Percentiles rank a stretch among this genome's conserved stretches.
These are phyloP conservation scores for Sula dactylatra DNA, from an alignment of 2,113 vertebrate species.

Conservation along the genomic window DNA sequence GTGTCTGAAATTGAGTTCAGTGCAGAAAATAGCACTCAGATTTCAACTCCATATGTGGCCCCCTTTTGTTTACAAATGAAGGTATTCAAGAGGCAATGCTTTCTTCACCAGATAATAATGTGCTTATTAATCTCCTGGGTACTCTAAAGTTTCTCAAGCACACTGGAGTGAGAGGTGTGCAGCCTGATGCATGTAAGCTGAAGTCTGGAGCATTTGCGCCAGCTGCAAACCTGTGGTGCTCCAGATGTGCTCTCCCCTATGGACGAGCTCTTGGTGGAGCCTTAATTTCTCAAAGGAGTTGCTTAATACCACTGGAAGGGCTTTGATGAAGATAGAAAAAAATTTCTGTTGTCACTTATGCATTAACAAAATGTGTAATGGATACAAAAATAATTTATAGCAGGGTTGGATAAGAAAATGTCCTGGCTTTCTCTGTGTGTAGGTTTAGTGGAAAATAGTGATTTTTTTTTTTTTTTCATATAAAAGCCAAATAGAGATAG, in stretches of 20 bases:
- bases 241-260: not conserved
- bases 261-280: not conserved
- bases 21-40: not conserved
- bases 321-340: not conserved
- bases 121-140: not conserved
- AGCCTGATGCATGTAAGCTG: not conserved
- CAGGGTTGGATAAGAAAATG: not conserved
- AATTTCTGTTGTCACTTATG: not conserved
- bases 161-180: not conserved
- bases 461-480: too few relatives aligned
- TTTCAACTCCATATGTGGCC: not conserved
- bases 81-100: not conserved
- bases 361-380: not conserved
- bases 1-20: not conserved
- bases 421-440: not conserved
- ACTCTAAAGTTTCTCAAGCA: fast-evolving
- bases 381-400: not conserved
- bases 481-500: not conserved
- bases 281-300: not conserved
- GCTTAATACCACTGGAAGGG: not conserved
- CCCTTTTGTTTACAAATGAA: not conserved
- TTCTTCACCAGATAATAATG: not conserved
- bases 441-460: not conserved
- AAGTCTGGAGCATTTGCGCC: fast-evolving
- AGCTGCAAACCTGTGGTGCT: not conserved